Percentiles rank a stretch among this genome's conserved stretches.
Evolutionary conservation across 2,888 invertebrate genomes (phyloP).

Genomic region (Pseudococcus longispinus): DNA sequence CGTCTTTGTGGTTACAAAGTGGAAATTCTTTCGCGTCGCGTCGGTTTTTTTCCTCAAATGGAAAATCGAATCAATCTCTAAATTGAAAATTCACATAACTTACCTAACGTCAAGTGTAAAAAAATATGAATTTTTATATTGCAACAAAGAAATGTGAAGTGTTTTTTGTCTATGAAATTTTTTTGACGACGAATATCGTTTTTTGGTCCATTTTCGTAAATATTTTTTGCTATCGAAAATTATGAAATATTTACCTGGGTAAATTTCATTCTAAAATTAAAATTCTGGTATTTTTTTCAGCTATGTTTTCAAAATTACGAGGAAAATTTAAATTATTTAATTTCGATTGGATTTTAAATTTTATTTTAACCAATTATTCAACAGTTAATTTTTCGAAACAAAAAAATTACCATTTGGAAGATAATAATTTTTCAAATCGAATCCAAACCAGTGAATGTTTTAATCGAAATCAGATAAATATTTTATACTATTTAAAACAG

Average conservation of each 20-base stretch:
- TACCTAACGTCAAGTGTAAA: background rate
- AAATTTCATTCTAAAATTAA: background rate
- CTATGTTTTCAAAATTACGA: background rate
- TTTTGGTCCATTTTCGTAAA: background rate
- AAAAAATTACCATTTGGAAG: background rate
- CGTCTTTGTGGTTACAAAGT: background rate
- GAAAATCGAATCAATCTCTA: background rate
- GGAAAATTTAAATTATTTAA: background rate
- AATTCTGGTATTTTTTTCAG: background rate
- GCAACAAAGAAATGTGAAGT: background rate
- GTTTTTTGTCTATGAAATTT: background rate
- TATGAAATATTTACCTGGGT: background rate
- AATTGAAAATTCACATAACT: slow-evolving; percentile 18
- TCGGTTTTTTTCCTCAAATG: background rate
- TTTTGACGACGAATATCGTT: background rate
- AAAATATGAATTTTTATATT: background rate
- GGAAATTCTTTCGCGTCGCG: background rate
- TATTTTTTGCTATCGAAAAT: background rate
- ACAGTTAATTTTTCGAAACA: background rate
- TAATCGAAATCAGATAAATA: background rate
- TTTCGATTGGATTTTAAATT: background rate
- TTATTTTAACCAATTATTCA: background rate
- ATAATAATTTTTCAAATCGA: background rate
- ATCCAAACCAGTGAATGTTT: background rate
- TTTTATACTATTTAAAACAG: background rate